These are phyloP conservation scores for Phorcus lineatus DNA, from an alignment of 2,888 invertebrate genomes.

Conservation along the genomic window DNA sequence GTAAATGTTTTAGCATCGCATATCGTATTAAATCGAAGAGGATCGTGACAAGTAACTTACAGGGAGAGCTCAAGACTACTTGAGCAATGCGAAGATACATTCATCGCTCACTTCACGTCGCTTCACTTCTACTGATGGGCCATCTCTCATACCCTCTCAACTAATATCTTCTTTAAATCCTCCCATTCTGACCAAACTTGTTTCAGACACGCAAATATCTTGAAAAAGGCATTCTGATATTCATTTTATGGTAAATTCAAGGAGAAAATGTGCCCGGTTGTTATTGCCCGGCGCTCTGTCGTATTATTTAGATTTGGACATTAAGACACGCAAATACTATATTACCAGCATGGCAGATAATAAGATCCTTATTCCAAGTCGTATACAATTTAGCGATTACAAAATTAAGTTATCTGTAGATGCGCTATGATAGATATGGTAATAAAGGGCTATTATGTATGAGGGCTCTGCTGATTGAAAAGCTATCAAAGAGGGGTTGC, in stretches of 20 bases:
- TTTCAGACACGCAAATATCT: not conserved
- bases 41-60: too few species aligned
- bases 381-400: constrained; percentile 12
- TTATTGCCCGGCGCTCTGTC: not conserved
- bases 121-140: not conserved
- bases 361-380: not conserved
- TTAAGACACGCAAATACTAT: not conserved
- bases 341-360: not conserved
- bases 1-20: too few species aligned
- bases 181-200: not conserved
- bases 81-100: not conserved
- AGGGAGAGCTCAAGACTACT: too few species aligned
- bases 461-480: not conserved
- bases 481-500: not conserved
- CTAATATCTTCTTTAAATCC: constrained; percentile 15
- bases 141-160: not conserved
- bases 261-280: not conserved
- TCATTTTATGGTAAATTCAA: not conserved
- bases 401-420: not conserved
- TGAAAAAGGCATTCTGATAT: not conserved
- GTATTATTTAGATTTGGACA: constrained; percentile 1
- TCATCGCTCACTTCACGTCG: not conserved
- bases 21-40: too few species aligned
- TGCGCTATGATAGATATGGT: constrained; percentile 4
- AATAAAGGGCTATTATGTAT: not conserved